Base-by-base conservation (phyloP, 2,113 vertebrate species). In the Pipra filicauda region DNA sequence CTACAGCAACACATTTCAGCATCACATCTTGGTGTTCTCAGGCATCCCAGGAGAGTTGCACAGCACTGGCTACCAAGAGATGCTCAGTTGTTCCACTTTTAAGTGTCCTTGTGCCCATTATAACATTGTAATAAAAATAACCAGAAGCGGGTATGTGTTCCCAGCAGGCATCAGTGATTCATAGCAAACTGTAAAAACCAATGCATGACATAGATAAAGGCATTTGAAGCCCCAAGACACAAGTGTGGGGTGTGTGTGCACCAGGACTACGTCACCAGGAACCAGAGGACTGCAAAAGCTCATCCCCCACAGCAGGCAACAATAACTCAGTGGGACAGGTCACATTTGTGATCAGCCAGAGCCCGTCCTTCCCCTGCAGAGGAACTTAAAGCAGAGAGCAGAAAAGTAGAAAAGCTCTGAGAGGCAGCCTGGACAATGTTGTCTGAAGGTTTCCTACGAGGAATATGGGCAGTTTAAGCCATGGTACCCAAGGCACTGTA, bases 71-170 rank as follows among this genome's bases (percentile, higher is more conserved):
- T 95, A 96, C 65, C 79, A 52, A 49, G 66, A 94, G 91, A 91
- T 91, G 80, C 76, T 94, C 72, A 2, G 52, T 93, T 72, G 93
- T 87, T 96, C 93, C 93, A 96, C 95, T 97, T 96, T 72, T 85
- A 37, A 86, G 92, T 73, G 93, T 96, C 96, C 96, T 97, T 97
- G 96, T 96, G 91, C 96, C 93, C 88, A 57, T 94, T 96, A 88
- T 96, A 95, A 97, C 96, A 95, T 77, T 87, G 93, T 84, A 96
- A 94, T 93, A 96, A 96, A 97, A 97, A 97, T 97, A 97, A 96
- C 96, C 93, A 89, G 95, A 71, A 95, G 83, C 69, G 58, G 88
- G 85, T 86, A 91, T 78, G 76, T 81, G 90, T 81, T 97, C 96
- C 95, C 96, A 95, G 95, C 91, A 94, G 96, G 96, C 96, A 96